Evolutionary conservation across 2,888 invertebrate species (phyloP), one percentile per base, ranked within the genome.

Genomic region (Pyrocoelia pectoralis): DNA sequence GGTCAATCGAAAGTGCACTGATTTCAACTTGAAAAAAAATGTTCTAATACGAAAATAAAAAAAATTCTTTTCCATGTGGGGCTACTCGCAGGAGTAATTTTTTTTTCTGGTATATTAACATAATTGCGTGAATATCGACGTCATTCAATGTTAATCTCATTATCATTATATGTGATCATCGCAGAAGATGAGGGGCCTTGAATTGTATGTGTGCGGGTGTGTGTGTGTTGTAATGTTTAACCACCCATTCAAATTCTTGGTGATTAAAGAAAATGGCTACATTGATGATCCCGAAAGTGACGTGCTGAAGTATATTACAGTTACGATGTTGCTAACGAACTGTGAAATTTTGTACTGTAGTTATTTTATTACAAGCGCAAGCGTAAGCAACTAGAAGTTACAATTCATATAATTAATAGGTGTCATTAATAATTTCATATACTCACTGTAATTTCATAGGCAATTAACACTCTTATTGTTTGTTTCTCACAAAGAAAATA

Each of bases 191-290:
- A 56, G 43, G n/a, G 24, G 55, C 64, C 64, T 64, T 64, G 59
- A 58, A 17, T 59, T 54, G 41, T 52, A 52, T 56, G 33, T 19
- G 41, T 54, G 41, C 58, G 43, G 41, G 8, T 24, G 3, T 57
- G n/a, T n/a, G n/a, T n/a, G 6, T 24, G 24, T 6, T 24, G 24
- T 24, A 24, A 24, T 24, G 24, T 50, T 64, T 64, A 59, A n/a
- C n/a, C 64, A 54, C 56, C 58, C 59, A 64, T 64, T 64, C 55
- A 59, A 63, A 63, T 54, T 58, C 15, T 43, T 43, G 8, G 8
- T n/a, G 33, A n/a, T 33, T 33, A 33, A n/a, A 33, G n/a, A 33
- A 33, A 33, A 33, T 33, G 33, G 33, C n/a, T 33, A n/a, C n/a
- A n/a, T 33, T 33, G n/a, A 33, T 3, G 8, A 33, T 4, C n/a